A percentile compares a stretch with the other conserved stretches of the same genome.
Conservation (phyloP, 1,140 invertebrate species). For the Orchestia grillus region DNA sequence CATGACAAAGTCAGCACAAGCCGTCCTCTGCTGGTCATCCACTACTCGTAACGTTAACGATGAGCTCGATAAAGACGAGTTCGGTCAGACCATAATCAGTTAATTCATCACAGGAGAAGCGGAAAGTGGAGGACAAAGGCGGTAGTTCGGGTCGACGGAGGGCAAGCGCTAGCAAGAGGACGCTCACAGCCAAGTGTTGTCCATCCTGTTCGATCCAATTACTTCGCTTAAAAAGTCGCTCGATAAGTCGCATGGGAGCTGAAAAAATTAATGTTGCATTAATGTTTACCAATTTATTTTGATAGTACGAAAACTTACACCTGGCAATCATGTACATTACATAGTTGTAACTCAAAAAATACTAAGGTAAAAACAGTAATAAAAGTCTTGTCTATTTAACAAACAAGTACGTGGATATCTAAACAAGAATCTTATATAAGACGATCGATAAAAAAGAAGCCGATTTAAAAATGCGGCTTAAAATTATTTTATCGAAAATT, state of each 20-base stretch:
- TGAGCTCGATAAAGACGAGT: neutral
- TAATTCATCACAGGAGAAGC: neutral
- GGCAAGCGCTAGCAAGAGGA: neutral
- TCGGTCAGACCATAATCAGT: neutral
- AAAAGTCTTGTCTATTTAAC: neutral
- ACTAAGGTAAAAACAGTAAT: neutral
- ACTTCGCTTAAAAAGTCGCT: slow-evolving; percentile 66
- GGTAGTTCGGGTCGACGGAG: neutral
- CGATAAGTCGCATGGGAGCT: slow-evolving; percentile 64
- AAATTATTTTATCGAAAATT: too few species aligned
- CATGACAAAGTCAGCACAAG: neutral
- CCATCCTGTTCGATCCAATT: slow-evolving; percentile 64
- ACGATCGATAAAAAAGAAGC: too few species aligned
- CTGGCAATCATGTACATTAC: neutral
- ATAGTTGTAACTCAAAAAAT: neutral
- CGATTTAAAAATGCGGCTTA: too few species aligned
- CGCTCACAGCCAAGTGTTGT: slow-evolving; percentile 65
- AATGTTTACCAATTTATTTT: neutral
- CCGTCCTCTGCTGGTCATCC: neutral
- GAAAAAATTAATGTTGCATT: slow-evolving; percentile 35
- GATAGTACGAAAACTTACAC: neutral
- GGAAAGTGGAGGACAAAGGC: neutral
- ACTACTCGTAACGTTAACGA: too few species aligned
- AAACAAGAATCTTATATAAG: neutral
- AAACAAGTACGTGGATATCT: neutral